A percentile compares a stretch with the other conserved stretches of the same genome.
These are phyloP conservation scores for Dicentrarchus labrax DNA, from an alignment of 2,113 vertebrate genomes.

Conservation along the genomic window DNA sequence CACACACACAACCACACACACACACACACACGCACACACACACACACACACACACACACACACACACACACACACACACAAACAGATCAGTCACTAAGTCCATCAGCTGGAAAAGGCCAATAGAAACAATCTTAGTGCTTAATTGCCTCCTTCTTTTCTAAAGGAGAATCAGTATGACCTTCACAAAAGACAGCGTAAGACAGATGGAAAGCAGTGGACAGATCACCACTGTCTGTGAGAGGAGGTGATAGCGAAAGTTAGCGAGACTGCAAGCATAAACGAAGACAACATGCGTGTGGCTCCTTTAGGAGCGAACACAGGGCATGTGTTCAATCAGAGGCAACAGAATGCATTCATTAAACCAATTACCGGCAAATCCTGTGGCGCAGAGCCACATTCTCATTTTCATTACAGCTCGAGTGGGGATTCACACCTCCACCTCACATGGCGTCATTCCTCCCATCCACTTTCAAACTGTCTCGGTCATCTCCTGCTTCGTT, in stretches of 20 bases:
- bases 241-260: conserved; percentile 35
- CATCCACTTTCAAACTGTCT: conserved; percentile 31
- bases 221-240: conserved; percentile 3
- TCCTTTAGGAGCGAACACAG: conserved; percentile 55
- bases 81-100: conserved; percentile 55
- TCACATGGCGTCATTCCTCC: conserved; percentile 37
- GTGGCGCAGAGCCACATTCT: conserved; percentile 66
- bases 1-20: conserved; percentile 44
- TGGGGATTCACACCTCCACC: conserved; percentile 64
- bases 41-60: conserved; percentile 21
- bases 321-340: conserved; percentile 75
- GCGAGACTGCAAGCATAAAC: conserved; percentile 32
- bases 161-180: conserved; percentile 48
- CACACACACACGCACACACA: conserved; percentile 33
- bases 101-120: conserved; percentile 55
- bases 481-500: conserved; percentile 31
- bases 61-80: conserved; percentile 45
- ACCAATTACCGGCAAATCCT: conserved; percentile 79
- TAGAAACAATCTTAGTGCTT: conserved; percentile 42
- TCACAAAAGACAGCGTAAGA: conserved; percentile 29
- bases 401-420: conserved; percentile 71
- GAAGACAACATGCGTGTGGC: conserved; percentile 36
- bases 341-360: conserved; percentile 82
- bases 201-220: conserved; percentile 22
- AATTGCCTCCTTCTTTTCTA: conserved; percentile 29